phyloP scores from a whole-genome alignment of 2,113 vertebrate species.

The Rhinolophus ferrumequinum region DNA sequence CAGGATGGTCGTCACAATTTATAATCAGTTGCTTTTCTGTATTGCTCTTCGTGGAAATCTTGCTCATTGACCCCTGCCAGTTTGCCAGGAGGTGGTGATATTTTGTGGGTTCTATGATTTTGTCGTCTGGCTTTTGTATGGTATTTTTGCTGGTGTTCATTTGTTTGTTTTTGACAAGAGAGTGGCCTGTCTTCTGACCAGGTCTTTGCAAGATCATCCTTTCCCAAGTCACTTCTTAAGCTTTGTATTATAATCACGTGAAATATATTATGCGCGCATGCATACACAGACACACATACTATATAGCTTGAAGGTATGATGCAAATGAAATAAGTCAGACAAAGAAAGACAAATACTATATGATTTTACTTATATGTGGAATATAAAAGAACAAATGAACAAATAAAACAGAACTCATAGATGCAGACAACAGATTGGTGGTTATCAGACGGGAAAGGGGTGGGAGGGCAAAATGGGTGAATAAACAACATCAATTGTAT shows the following conservation, averaged over 20 bases:
- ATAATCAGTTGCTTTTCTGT: not conserved
- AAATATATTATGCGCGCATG: not conserved
- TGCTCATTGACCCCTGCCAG: not conserved
- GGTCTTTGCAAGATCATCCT: not conserved
- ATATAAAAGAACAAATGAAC: not conserved
- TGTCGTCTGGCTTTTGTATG: not conserved
- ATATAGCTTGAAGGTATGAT: not conserved
- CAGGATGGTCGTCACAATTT: not conserved
- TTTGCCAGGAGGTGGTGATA: not conserved
- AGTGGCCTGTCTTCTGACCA: not conserved
- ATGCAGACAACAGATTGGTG: not conserved
- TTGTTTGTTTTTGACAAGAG: not conserved
- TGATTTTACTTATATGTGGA: not conserved
- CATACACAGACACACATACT: not conserved
- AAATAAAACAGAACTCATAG: not conserved
- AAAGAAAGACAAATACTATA: not conserved
- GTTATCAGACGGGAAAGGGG: not conserved
- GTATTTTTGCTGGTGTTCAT: too few relatives aligned
- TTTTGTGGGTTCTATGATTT: not conserved
- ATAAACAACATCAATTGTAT: not conserved
- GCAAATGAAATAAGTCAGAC: not conserved
- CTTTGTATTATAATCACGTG: not conserved
- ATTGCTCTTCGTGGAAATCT: not conserved
- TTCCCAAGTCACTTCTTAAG: not conserved
- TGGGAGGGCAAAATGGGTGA: not conserved